Percentiles rank a stretch among this genome's conserved stretches.
Conservation (phyloP, 1,140 invertebrate species). For the Microvelia longipes region DNA sequence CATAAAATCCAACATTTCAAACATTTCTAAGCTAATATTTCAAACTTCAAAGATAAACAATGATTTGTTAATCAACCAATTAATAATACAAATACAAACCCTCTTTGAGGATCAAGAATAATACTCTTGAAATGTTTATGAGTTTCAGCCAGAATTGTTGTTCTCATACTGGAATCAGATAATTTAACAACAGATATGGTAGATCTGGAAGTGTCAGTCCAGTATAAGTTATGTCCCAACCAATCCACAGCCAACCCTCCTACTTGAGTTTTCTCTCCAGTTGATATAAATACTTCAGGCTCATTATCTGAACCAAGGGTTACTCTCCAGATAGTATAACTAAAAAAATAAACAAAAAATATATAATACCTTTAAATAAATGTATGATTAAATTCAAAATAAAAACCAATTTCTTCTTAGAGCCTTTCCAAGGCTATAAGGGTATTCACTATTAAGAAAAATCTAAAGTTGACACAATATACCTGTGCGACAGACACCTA, state of each 20-base stretch:
- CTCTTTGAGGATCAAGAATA: slow-evolving; percentile 46
- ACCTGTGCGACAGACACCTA: too few relatives aligned
- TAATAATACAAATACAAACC: too few relatives aligned
- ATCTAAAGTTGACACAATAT: too few relatives aligned
- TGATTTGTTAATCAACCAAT: too few relatives aligned
- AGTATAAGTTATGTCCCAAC: slow-evolving; percentile 66
- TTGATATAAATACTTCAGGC: slow-evolving; percentile 32
- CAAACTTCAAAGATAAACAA: too few relatives aligned
- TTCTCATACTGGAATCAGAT: slow-evolving; percentile 33
- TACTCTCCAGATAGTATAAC: slow-evolving; percentile 34
- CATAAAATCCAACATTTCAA: too few relatives aligned
- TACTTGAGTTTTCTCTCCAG: slow-evolving; percentile 33
- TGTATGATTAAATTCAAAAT: not conserved
- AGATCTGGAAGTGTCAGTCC: slow-evolving; percentile 50
- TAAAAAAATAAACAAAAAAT: slow-evolving; percentile 19
- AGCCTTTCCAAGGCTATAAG: too few relatives aligned
- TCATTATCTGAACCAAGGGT: slow-evolving; percentile 29
- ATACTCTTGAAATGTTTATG: slow-evolving; percentile 45
- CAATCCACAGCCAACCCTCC: slow-evolving; percentile 57
- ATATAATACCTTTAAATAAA: not conserved
- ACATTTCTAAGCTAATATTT: too few relatives aligned
- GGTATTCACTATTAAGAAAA: too few relatives aligned
- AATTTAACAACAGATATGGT: slow-evolving; percentile 45
- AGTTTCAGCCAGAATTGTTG: slow-evolving; percentile 37
- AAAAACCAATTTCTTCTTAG: not conserved